Evolutionary conservation across 2,797 vertebrate genomes (phyloP).

Genomic region (Smutsia gigantea): DNA sequence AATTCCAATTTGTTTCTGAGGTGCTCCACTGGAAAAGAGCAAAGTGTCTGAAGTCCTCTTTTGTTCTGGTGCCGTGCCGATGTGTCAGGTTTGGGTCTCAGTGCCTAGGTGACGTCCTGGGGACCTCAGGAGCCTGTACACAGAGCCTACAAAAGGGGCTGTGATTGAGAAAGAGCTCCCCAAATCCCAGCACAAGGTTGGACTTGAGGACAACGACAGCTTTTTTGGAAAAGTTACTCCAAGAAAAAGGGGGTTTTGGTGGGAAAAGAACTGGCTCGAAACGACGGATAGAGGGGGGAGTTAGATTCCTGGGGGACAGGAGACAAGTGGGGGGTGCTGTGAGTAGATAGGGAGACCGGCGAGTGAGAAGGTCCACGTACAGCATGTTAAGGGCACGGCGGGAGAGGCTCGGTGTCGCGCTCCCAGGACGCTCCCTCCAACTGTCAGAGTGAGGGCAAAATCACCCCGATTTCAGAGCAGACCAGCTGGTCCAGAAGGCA

Average conservation of each 20-base stretch:
- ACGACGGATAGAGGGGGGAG: constrained; percentile 45
- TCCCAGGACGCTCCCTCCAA: constrained; percentile 11
- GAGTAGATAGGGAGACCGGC: neutral
- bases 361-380: neutral
- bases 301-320: neutral
- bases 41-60: neutral
- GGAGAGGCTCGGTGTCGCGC: neutral
- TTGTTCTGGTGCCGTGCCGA: neutral
- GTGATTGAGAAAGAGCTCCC: neutral
- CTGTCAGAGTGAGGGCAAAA: neutral
- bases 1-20: constrained; percentile 64
- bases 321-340: neutral
- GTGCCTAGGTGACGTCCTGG: neutral
- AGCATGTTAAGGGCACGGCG: neutral
- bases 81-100: neutral
- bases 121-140: neutral
- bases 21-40: constrained; percentile 40
- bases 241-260: constrained; percentile 63
- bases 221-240: constrained; percentile 75
- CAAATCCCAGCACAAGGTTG: neutral
- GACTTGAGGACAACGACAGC: neutral
- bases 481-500: constrained; percentile 52
- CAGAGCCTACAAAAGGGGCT: neutral
- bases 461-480: constrained; percentile 44
- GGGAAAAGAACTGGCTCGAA: constrained; percentile 62